These are phyloP conservation scores for Gerris lacustris DNA, from an alignment of 2,888 invertebrate species.

Conservation along the genomic window DNA sequence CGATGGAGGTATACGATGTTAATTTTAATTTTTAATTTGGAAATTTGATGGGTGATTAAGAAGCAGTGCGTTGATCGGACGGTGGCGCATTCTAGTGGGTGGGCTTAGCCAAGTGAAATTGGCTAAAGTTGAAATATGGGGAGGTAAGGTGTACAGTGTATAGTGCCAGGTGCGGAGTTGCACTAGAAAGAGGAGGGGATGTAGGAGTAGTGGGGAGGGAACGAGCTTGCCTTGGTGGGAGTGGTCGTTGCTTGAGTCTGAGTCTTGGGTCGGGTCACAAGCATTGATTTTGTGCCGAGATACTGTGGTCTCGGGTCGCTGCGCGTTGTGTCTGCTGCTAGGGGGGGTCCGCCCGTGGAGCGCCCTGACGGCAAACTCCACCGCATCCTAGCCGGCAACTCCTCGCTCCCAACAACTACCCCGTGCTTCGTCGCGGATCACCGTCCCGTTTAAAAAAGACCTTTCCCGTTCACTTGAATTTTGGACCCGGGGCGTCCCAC, in stretches of 20 bases:
- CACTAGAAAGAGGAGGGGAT: background rate
- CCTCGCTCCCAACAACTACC: no score
- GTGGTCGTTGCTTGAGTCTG: background rate
- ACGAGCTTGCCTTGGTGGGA: background rate
- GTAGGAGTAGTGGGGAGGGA: background rate
- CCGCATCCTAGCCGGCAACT: background rate
- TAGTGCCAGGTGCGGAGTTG: background rate
- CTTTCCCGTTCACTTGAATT: no score
- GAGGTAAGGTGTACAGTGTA: background rate
- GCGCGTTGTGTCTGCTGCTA: background rate
- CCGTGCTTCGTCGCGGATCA: no score
- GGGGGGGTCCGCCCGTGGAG: background rate
- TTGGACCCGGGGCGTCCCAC: background rate
- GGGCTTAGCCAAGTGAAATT: no score
- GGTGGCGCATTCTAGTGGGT: no score
- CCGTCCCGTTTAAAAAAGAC: no score
- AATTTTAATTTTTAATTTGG: no score
- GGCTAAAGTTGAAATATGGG: no score
- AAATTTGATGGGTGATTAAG: no score
- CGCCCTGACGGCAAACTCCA: background rate
- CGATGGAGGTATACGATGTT: no score
- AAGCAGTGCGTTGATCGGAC: no score
- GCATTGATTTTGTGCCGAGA: background rate
- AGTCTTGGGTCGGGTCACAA: background rate
- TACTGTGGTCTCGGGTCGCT: background rate